Percentiles rank a stretch among this genome's conserved stretches.
phyloP scores from a whole-genome alignment of 2,113 vertebrate species.

The Zosterops borbonicus region DNA sequence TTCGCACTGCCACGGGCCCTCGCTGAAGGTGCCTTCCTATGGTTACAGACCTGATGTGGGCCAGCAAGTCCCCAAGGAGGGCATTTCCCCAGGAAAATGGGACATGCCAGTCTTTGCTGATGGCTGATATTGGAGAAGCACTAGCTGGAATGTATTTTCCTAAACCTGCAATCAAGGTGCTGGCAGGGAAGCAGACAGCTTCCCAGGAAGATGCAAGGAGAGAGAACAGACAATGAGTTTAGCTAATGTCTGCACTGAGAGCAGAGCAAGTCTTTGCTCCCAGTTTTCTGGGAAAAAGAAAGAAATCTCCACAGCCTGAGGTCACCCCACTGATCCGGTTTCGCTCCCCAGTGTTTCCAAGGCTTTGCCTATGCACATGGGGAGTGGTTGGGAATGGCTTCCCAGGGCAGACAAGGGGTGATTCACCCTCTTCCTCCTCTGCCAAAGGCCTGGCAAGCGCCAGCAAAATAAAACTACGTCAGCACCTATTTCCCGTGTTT shows the following conservation, averaged over 20 bases:
- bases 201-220: not conserved
- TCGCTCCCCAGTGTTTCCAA: not conserved
- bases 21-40: not conserved
- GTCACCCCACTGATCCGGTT: not conserved
- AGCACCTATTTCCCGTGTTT: conserved; percentile 12
- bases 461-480: conserved; percentile 26
- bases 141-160: not conserved
- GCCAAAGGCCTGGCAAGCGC: conserved; percentile 17
- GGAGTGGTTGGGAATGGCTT: conserved; percentile 14
- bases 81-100: no score
- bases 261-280: not conserved
- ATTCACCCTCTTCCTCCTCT: conserved; percentile 40
- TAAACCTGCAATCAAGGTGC: not conserved
- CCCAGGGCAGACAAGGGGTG: not conserved
- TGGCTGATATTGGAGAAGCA: not conserved
- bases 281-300: not conserved
- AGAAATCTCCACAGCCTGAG: not conserved
- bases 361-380: not conserved
- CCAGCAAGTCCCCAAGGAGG: not conserved
- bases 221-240: not conserved
- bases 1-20: not conserved
- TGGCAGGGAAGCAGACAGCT: not conserved
- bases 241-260: not conserved
- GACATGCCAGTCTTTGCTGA: not conserved
- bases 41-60: not conserved